Conservation (phyloP, 2,113 vertebrate genomes). For the Hiodon alosoides region DNA sequence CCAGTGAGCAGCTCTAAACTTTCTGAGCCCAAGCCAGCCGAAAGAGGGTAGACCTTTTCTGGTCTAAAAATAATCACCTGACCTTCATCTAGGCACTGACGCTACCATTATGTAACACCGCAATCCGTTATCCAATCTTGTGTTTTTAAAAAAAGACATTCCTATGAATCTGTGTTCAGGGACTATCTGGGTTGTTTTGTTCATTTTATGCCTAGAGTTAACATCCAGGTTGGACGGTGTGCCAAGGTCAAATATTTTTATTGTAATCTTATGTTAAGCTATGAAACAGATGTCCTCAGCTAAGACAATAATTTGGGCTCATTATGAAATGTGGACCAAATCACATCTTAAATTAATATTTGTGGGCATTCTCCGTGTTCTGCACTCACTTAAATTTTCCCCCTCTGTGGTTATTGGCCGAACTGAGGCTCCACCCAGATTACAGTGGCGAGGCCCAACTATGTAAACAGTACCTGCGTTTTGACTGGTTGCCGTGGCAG, state of each 20-base stretch:
- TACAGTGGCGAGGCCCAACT: background rate
- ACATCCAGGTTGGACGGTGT: slow-evolving; percentile 51
- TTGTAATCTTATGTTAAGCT: slow-evolving; percentile 34
- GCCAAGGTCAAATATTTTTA: slow-evolving; percentile 44
- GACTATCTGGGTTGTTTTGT: no score
- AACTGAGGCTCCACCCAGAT: background rate
- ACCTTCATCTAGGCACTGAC: slow-evolving; percentile 64
- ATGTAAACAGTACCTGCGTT: background rate
- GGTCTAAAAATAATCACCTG: slow-evolving; percentile 46
- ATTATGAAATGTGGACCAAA: background rate
- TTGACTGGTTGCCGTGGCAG: background rate
- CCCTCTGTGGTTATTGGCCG: background rate
- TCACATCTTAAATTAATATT: no score
- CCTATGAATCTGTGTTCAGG: background rate
- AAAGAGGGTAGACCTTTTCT: slow-evolving; percentile 35
- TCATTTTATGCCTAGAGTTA: slow-evolving; percentile 29
- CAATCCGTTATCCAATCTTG: slow-evolving; percentile 59
- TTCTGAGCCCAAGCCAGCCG: slow-evolving; percentile 21
- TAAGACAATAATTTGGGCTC: background rate
- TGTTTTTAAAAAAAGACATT: slow-evolving; percentile 43
- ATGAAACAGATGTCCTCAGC: background rate
- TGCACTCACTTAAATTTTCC: no score
- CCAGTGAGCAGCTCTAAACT: slow-evolving; percentile 24
- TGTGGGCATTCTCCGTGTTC: no score
- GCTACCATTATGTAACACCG: slow-evolving; percentile 62